Percentiles rank a stretch among this genome's conserved stretches.
Evolutionary conservation across 2,888 invertebrate genomes (phyloP).

Genomic region (Crematogaster levior): DNA sequence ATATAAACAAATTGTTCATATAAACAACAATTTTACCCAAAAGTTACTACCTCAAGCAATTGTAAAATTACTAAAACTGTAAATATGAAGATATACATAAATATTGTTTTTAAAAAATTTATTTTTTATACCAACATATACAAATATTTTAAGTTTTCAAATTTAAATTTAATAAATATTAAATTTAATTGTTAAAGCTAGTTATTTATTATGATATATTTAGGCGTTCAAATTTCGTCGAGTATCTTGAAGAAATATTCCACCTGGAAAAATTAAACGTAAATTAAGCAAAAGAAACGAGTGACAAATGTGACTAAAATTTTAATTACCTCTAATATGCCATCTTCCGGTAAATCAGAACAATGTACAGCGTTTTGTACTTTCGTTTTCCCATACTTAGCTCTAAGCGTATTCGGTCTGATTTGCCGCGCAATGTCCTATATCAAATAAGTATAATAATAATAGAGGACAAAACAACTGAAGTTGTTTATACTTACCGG

Average conservation of each 20-base stretch:
- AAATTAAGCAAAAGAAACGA: neutral
- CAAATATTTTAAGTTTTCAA: neutral
- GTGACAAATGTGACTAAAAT: neutral
- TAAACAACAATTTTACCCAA: neutral
- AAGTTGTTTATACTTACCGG: slow-evolving; percentile 88
- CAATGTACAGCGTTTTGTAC: slow-evolving; percentile 96
- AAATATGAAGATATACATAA: neutral
- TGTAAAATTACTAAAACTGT: neutral
- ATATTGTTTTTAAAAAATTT: slow-evolving; percentile 5
- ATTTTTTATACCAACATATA: slow-evolving; percentile 20
- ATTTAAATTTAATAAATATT: neutral
- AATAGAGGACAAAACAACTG: neutral
- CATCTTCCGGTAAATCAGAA: slow-evolving; percentile 96
- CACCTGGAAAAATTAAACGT: slow-evolving; percentile 56
- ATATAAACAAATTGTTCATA: neutral
- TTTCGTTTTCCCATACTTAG: slow-evolving; percentile 93
- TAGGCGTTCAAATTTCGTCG: slow-evolving; percentile 26
- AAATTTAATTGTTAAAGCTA: neutral
- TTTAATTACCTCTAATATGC: slow-evolving; percentile 89
- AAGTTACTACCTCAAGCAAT: neutral
- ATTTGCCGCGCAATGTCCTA: slow-evolving; percentile 95
- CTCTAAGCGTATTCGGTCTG: slow-evolving; percentile 93
- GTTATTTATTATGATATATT: neutral
- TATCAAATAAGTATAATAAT: slow-evolving; percentile 20
- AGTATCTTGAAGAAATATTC: slow-evolving; percentile 90